Base-by-base conservation (phyloP, 2,797 vertebrate species). In the Rhadinocentrus ornatus region DNA sequence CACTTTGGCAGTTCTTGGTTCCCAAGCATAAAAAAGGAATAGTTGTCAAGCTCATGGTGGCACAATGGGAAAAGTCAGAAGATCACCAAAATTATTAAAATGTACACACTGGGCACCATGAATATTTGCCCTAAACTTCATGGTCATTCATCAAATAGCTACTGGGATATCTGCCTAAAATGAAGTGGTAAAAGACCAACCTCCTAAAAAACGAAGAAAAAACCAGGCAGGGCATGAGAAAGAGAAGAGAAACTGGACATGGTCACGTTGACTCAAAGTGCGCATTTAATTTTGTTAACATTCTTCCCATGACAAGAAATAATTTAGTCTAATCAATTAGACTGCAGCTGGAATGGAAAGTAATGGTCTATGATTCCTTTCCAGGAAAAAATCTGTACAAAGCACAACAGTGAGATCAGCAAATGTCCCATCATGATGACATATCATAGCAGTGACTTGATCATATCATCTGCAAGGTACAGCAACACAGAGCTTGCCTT, bases 301-400 rank as follows among this genome's bases (percentile, higher is more conserved):
- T 87, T 90, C 69, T 86, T 89, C 87, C 81, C 87, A 87, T 87
- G 85, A 85, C 84, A 72, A 65, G 70, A 82, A 82, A 85, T 86
- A 73, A 87, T 83, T 78, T 62, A 39, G 50, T 80, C 24, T 39
- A 85, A 87, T 85, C 87, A 85, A 89, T 90, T 87, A 71, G 58
- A 64, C 58, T 63, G 55, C 83, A 88, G 81, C 87, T 84, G 86
- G 35, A 41, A 73, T 77, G 71, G 71, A 73, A 79, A 77, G 62
- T 41, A 64, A 73, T 62, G 62, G 10, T 77, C 53, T 59, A 27
- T 56, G 53, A 78, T 34, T 69, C 52, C 4, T 27, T 61, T 77
- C 78, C 74, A 69, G 61, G 41, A 37, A 26, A 55, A 62, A 55
- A 66, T 73, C 67, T 64, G 37, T 41, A 4, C 50, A 57, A 64